Percentiles rank a stretch among this genome's conserved stretches.
phyloP scores from a whole-genome alignment of 2,113 vertebrate genomes.

The Varanus salvator region DNA sequence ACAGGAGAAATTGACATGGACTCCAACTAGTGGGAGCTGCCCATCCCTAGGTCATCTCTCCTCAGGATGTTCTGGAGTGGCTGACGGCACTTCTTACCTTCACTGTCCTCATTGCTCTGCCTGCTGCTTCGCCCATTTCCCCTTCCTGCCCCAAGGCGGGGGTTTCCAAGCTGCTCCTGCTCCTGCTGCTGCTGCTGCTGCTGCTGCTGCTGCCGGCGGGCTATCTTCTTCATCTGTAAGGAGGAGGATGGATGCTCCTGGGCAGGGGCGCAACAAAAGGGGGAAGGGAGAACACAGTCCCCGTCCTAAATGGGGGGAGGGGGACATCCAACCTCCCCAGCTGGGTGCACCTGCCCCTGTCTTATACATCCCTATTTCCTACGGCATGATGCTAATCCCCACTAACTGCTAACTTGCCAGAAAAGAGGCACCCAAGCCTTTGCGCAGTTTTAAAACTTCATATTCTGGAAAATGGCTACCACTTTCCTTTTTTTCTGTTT shows the following conservation, averaged over 20 bases:
- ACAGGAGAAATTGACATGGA: background rate
- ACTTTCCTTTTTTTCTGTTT: background rate
- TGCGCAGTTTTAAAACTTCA: background rate
- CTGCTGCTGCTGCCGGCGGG: slow-evolving; percentile 84
- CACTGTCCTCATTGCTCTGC: slow-evolving; percentile 88
- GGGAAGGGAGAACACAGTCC: slow-evolving; percentile 28
- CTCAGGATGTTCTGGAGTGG: no score
- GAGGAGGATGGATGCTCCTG: slow-evolving; percentile 22
- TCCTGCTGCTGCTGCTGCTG: slow-evolving; percentile 89
- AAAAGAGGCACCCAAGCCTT: background rate
- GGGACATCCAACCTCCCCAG: background rate
- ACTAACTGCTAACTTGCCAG: background rate
- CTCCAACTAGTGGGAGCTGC: background rate
- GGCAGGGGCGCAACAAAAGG: slow-evolving; percentile 24
- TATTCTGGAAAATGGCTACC: background rate
- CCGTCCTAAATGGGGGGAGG: slow-evolving; percentile 27
- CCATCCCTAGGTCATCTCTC: background rate
- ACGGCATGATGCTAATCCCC: no score
- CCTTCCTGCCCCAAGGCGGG: slow-evolving; percentile 78
- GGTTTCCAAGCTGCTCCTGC: slow-evolving; percentile 82
- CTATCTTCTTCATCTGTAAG: slow-evolving; percentile 91
- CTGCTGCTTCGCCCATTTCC: slow-evolving; percentile 82
- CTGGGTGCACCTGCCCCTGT: background rate
- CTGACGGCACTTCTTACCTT: slow-evolving; percentile 75
- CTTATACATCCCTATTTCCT: background rate